A percentile compares a stretch with the other conserved stretches of the same genome.
phyloP scores from a whole-genome alignment of 2,113 vertebrate genomes.

The Artemisiospiza belli region DNA sequence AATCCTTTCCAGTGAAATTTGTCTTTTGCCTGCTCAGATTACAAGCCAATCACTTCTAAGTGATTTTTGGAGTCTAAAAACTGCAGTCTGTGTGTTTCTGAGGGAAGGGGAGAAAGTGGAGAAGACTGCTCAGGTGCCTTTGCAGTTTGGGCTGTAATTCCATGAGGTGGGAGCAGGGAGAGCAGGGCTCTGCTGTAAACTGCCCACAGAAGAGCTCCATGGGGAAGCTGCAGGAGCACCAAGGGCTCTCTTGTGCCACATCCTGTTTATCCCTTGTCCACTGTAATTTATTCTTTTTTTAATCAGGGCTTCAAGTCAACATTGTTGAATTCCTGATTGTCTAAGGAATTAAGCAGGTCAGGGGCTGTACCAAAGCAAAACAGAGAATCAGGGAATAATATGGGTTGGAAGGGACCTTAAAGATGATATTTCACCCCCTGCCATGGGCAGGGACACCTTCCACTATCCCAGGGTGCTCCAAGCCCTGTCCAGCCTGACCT shows the following conservation, averaged over 20 bases:
- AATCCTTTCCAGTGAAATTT: background rate
- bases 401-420: background rate
- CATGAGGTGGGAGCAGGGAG: background rate
- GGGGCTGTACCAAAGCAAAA: background rate
- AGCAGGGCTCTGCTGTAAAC: background rate
- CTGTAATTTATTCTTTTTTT: background rate
- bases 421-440: background rate
- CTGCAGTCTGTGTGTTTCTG: background rate
- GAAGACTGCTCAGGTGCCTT: background rate
- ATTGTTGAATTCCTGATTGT: background rate
- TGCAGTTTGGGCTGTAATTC: background rate
- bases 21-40: background rate
- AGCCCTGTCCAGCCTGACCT: rapidly evolving
- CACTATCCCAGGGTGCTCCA: background rate
- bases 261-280: background rate
- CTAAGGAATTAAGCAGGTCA: background rate
- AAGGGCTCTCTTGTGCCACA: background rate
- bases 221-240: background rate
- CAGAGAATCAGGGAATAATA: background rate
- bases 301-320: background rate
- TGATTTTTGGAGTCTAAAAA: background rate
- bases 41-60: background rate
- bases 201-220: background rate
- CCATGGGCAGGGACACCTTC: background rate
- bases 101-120: background rate